Evolutionary conservation across 2,888 invertebrate genomes (phyloP), one percentile per base, ranked within the genome.

Genomic region (Strigamia crassipes): DNA sequence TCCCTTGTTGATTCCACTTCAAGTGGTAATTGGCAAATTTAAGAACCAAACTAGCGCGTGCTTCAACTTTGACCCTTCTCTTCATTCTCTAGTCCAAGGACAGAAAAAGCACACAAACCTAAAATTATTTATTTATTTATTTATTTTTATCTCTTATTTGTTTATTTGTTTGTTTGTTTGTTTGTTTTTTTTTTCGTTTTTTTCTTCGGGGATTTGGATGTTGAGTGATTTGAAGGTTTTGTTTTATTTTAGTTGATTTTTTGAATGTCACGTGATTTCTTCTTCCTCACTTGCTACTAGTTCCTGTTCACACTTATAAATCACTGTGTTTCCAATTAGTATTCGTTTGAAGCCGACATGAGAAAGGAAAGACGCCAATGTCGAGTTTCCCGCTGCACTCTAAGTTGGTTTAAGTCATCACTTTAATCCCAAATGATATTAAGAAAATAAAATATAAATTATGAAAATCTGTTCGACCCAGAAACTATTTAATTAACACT

Each of bases 221-320:
- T 34, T 34, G 34, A 34, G 34, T 34, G 34, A 34, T 34, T 34
- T 34, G 34, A 34, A 51, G 4, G 4, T 31, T 23, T 27, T 27
- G 3, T 31, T 66, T 66, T 66, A 9, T 23, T 27, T 18, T 21
- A 21, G 23, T 66, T 66, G 23, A 13, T 27, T 10, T 27, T 66
- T 66, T 15, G 27, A 27, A 66, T 51, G 27, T 66, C 66, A 66
- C 66, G 66, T 66, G 66, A 31, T 15, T 66, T 31, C 15, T 66
- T 66, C 23, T 66, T 66, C 15, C 27, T 66, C 66, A 66, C 66
- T 66, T 66, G 66, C n/a, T 31, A 27, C 27, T 66, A 66, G 66
- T 66, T 66, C 66, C 66, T 66, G 66, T 66, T 66, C 66, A 66
- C 66, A 66, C 66, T 66, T 66, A 66, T 66, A 66, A 66, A 66